These are phyloP conservation scores for Drosophila paulistorum DNA, from an alignment of 1,140 invertebrate genomes.

Conservation along the genomic window DNA sequence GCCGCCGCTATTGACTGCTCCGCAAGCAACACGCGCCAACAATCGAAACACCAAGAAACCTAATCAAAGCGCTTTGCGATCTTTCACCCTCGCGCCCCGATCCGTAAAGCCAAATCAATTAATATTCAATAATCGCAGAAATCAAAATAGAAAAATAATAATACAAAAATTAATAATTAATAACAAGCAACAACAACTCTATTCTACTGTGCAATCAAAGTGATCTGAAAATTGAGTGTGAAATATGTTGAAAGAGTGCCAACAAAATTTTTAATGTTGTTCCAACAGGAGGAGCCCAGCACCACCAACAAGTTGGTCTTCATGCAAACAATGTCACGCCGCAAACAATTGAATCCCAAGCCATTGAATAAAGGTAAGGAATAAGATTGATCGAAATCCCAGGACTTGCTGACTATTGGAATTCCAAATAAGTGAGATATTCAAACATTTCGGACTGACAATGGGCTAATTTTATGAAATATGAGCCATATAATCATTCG, in stretches of 20 bases:
- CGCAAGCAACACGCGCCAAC: conserved; percentile 50
- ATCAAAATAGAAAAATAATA: conserved; percentile 21
- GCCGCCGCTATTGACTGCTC: conserved; percentile 36
- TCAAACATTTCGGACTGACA: not conserved
- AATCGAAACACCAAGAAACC: not conserved
- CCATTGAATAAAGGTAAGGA: conserved; percentile 84
- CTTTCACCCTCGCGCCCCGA: conserved; percentile 7
- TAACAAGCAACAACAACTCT: conserved; percentile 28
- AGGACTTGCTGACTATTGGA: too few relatives aligned
- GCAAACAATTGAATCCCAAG: conserved; percentile 85
- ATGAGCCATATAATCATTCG: not conserved
- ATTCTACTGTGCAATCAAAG: conserved; percentile 30
- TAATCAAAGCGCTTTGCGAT: conserved; percentile 29
- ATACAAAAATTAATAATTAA: conserved; percentile 50
- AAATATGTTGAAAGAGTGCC: conserved; percentile 13
- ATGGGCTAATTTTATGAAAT: not conserved
- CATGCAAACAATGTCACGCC: conserved; percentile 83
- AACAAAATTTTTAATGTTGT: conserved; percentile 8
- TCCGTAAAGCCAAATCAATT: conserved; percentile 58
- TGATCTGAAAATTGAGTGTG: conserved; percentile 5
- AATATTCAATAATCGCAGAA: conserved; percentile 53
- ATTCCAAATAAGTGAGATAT: not conserved
- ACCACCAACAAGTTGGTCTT: conserved; percentile 46
- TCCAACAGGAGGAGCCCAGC: conserved; percentile 28
- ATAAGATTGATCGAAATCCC: too few relatives aligned